A percentile compares a stretch with the other conserved stretches of the same genome.
These are phyloP conservation scores for Crypturellus tataupa DNA, from an alignment of 2,797 vertebrate species.

Conservation along the genomic window DNA sequence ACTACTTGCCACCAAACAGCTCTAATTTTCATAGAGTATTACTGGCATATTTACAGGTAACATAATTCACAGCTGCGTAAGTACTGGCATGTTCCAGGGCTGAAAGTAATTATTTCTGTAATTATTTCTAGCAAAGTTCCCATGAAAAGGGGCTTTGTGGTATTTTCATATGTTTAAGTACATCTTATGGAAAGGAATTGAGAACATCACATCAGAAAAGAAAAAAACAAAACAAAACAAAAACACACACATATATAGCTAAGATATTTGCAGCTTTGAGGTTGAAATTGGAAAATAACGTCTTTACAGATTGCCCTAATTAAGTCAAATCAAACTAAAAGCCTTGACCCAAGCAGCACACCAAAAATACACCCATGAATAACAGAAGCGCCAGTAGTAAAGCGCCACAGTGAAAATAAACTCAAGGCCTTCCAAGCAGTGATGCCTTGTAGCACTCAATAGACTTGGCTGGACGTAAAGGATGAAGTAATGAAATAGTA, in stretches of 20 bases:
- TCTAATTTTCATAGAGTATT: not conserved
- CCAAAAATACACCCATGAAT: not conserved
- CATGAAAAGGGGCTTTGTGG: not conserved
- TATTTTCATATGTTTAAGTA: not conserved
- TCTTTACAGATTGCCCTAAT: not conserved
- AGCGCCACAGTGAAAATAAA: not conserved
- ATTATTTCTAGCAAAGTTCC: not conserved
- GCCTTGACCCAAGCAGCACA: not conserved
- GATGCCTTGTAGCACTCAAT: not conserved
- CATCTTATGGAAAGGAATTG: not conserved
- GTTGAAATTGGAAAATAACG: not conserved
- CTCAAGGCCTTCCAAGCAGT: not conserved
- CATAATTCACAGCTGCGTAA: not conserved
- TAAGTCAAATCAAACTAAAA: slow-evolving; percentile 9
- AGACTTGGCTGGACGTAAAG: no score
- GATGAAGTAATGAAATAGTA: not conserved
- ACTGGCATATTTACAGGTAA: not conserved
- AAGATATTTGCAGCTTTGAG: not conserved
- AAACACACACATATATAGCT: not conserved
- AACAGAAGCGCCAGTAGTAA: not conserved
- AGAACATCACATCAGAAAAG: not conserved
- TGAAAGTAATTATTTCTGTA: not conserved
- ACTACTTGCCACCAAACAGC: not conserved
- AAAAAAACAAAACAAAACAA: not conserved
- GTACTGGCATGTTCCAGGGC: not conserved